phyloP scores from a whole-genome alignment of 1,140 invertebrate genomes.

The Trichogramma pretiosum region DNA sequence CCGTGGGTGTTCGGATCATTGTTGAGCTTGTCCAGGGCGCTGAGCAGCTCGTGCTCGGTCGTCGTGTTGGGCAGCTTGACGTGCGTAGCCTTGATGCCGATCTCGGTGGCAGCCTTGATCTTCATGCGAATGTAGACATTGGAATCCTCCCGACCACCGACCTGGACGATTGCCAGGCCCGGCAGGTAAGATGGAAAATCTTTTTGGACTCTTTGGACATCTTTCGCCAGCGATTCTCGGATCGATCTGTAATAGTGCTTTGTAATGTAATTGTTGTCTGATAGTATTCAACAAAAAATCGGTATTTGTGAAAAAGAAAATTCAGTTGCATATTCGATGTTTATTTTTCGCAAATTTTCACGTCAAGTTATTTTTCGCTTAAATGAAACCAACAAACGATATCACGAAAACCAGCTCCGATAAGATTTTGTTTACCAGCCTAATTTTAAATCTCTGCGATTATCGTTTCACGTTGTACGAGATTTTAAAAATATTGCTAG shows the following conservation, averaged over 20 bases:
- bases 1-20: conserved; percentile 79
- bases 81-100: conserved; percentile 80
- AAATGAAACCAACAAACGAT: too few relatives aligned
- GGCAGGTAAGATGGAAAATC: conserved; percentile 59
- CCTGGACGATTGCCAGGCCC: conserved; percentile 76
- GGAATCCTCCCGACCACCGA: conserved; percentile 93
- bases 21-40: conserved; percentile 70
- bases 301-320: too few relatives aligned
- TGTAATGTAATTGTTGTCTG: too few relatives aligned
- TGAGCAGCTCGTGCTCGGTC: conserved; percentile 73
- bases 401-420: too few relatives aligned
- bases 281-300: too few relatives aligned
- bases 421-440: too few relatives aligned
- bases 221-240: conserved; percentile 55
- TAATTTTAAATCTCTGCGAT: too few relatives aligned
- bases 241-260: conserved; percentile 58
- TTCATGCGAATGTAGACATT: conserved; percentile 99
- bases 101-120: conserved; percentile 81
- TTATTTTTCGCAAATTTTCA: too few relatives aligned
- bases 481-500: too few relatives aligned
- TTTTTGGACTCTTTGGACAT: conserved; percentile 55
- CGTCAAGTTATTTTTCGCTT: too few relatives aligned
- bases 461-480: too few relatives aligned
- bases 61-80: conserved; percentile 71
- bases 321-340: too few relatives aligned